phyloP scores from a whole-genome alignment of 2,113 vertebrate species.

The Erythrolamprus reginae region DNA sequence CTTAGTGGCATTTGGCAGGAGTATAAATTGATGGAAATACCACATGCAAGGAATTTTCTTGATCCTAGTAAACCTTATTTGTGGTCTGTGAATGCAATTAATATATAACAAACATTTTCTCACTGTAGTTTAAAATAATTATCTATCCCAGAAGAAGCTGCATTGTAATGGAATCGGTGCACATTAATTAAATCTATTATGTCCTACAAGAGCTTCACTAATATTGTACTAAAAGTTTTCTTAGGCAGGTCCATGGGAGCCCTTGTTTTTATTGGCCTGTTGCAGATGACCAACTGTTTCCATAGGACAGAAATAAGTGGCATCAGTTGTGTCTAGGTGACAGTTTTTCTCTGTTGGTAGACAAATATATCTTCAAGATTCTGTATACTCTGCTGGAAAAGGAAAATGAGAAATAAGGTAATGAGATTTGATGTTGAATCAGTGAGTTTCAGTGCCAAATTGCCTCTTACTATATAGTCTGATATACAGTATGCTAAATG shows the following conservation, averaged over 20 bases:
- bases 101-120: neutral
- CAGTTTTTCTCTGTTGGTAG: conserved; percentile 76
- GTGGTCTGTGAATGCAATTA: neutral
- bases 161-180: neutral
- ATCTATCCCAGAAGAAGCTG: neutral
- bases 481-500: neutral
- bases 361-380: conserved; percentile 73
- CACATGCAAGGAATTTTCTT: no score
- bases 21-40: neutral
- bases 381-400: conserved; percentile 39
- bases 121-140: neutral
- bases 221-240: neutral
- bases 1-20: neutral
- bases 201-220: neutral
- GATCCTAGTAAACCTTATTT: neutral
- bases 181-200: neutral
- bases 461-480: neutral
- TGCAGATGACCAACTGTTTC: conserved; percentile 55
- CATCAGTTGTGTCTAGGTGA: conserved; percentile 68
- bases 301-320: conserved; percentile 72
- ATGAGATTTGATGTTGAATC: conserved; percentile 21
- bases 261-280: conserved; percentile 78
- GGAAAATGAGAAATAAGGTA: conserved; percentile 60
- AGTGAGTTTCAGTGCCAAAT: neutral
- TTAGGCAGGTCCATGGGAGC: conserved; percentile 73